Conservation (phyloP, 1,140 invertebrate species). For the Acromyrmex echinatior region DNA sequence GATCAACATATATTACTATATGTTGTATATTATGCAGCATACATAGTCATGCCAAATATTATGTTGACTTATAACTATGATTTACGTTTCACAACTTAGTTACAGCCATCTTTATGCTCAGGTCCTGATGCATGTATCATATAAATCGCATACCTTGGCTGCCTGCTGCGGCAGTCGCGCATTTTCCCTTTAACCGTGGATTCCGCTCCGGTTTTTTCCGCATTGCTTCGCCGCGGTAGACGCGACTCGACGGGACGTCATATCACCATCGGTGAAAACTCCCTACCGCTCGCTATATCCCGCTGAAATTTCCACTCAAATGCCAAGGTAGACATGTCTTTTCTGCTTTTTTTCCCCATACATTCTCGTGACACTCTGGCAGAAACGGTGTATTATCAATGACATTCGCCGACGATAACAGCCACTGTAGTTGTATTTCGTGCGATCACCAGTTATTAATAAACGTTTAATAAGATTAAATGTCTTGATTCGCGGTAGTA, state of each 20-base stretch:
- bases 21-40: no score
- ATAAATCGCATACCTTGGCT: slow-evolving; percentile 34
- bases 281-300: background rate
- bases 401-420: background rate
- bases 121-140: background rate
- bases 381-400: background rate
- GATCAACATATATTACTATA: no score
- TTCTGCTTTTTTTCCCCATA: background rate
- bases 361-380: background rate
- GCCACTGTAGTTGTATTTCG: background rate
- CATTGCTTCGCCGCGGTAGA: background rate
- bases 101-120: no score
- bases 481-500: background rate
- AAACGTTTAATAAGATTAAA: slow-evolving; percentile 5
- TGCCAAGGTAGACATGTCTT: slow-evolving; percentile 46
- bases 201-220: background rate
- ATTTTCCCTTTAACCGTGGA: slow-evolving; percentile 36
- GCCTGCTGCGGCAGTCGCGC: slow-evolving; percentile 15
- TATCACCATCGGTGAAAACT: background rate
- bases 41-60: no score
- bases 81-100: no score
- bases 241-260: background rate
- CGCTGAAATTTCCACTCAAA: slow-evolving; percentile 12
- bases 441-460: background rate
- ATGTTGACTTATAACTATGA: no score